These are phyloP conservation scores for Pocillopora verrucosa DNA, from an alignment of 64 coral and sea anemone genomes.

Conservation along the genomic window DNA sequence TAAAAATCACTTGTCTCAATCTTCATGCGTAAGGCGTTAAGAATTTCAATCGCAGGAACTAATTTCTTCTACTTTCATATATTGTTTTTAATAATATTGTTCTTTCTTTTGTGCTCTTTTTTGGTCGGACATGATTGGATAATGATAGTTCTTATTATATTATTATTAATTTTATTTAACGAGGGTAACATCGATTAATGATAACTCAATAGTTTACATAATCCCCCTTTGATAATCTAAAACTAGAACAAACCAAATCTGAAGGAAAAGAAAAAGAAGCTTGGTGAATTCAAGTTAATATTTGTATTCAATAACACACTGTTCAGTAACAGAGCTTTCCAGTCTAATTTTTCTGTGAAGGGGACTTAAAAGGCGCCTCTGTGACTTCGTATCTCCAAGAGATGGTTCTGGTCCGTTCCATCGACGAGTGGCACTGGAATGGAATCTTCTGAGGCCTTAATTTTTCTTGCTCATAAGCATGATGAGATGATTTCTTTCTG, in stretches of 20 bases:
- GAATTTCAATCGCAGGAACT: no score
- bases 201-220: constrained; percentile 3
- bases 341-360: background rate
- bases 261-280: background rate
- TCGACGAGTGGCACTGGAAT: background rate
- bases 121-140: no score
- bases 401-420: constrained; percentile 20
- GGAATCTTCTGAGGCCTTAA: background rate
- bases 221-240: constrained; percentile 1
- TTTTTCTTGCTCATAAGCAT: no score
- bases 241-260: background rate
- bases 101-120: no score
- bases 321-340: constrained; percentile 23
- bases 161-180: background rate
- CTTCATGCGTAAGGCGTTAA: no score
- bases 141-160: no score
- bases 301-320: background rate
- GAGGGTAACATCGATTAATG: background rate
- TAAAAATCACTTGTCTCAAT: no score
- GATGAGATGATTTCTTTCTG: no score
- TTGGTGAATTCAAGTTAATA: background rate
- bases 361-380: background rate
- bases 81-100: no score
- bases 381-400: background rate
- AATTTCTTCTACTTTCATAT: no score